Evolutionary conservation across 2,113 vertebrate species (phyloP).

Genomic region (Bothrops jararaca): DNA sequence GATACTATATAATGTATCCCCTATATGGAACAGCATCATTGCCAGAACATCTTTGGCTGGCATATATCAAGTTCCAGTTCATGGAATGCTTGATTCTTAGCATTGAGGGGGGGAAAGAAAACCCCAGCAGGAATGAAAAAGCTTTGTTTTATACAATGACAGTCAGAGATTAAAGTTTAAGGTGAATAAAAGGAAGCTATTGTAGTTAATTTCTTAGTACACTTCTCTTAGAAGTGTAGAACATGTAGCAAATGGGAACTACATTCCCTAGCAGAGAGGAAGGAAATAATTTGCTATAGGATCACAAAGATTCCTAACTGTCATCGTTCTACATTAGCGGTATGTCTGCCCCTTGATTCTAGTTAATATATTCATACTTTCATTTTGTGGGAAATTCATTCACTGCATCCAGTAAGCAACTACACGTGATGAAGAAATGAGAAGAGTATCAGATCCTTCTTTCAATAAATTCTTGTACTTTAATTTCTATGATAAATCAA

Average conservation of each 20-base stretch:
- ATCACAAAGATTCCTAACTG: neutral
- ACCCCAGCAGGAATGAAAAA: neutral
- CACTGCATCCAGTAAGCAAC: neutral
- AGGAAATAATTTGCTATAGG: neutral
- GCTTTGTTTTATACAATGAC: neutral
- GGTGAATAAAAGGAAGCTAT: neutral
- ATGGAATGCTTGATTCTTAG: neutral
- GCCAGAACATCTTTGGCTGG: neutral
- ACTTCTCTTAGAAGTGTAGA: neutral
- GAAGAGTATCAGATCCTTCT: neutral
- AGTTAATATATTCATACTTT: neutral
- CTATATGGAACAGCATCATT: neutral
- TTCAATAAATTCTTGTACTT: neutral
- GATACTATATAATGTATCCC: too few species aligned
- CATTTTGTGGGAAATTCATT: neutral
- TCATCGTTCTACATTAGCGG: neutral
- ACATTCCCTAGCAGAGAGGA: neutral
- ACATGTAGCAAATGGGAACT: neutral
- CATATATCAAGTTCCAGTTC: neutral
- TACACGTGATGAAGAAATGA: neutral
- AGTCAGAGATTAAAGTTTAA: neutral
- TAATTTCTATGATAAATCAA: neutral
- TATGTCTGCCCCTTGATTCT: neutral
- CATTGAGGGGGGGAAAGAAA: too few species aligned
- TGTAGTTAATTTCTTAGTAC: neutral